Base-by-base conservation (phyloP, 1,140 invertebrate genomes). In the Pogonus chalceus region DNA sequence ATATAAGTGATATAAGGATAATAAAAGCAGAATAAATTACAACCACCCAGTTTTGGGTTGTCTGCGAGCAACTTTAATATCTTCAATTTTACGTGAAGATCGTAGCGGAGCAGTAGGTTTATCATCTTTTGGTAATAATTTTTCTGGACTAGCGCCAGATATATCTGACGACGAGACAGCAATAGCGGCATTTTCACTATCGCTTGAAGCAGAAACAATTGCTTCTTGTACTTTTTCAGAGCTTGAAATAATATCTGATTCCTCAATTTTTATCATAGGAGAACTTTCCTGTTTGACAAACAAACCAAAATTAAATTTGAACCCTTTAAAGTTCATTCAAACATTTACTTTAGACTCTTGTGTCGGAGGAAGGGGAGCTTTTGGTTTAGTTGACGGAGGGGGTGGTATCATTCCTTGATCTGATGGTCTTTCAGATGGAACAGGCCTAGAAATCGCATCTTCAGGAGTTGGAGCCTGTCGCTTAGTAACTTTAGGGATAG, bases 21-120 rank as follows among this genome's bases (percentile, higher is more conserved):
- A n/a, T n/a, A n/a, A n/a, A n/a, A n/a, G n/a, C n/a, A 31, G 26
- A 31, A 31, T 31, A 18, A 1, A 53, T 63, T 72, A 77, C 10
- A 78, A 64, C 76, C 76, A 78, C n/a, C 75, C 75, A 43, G 68
- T 72, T 62, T 74, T 76, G 1, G 70, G 73, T 49, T 76, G 75
- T 57, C 74, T 59, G 60, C 73, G 76, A 26, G 76, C 73, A 10
- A 75, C 76, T 43, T 72, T 75, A 2, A 76, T 70, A 20, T 76
- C 74, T 14, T 73, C 72, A 2, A 76, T 65, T 49, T 68, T 72
- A 49, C 69, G 63, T 12, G 61, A 56, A 0, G 69, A 62, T 49
- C 68, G 57, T 12, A 72, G 56, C 22, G 64, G 60, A 35, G 61
- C 56, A 7, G 68, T 68, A 3, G 72, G 71, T 2, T 16, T 20